Evolutionary conservation across 2,888 invertebrate genomes (phyloP), one percentile per base, ranked within the genome.

Genomic region (Dynastes grantii): DNA sequence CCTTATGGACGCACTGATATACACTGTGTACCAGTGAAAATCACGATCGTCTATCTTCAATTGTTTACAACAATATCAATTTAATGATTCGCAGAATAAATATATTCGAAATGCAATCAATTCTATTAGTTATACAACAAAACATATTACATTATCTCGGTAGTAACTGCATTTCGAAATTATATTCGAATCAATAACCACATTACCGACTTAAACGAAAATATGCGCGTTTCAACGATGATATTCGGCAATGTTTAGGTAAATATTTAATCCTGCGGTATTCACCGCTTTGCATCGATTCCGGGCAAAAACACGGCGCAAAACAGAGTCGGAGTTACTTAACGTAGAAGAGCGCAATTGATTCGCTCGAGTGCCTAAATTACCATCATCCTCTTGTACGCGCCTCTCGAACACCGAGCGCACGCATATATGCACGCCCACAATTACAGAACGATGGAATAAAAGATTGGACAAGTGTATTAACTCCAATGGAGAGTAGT

Each of bases 201-300:
- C 61, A 22, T 29, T 2, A 22, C 29, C 29, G 29, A 11, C 11
- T 61, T 6, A 61, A 29, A 29, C 29, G 61, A 22, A 1, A 61
- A 61, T 13, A 29, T 11, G 2, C 8, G 61, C 29, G 27, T 29
- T 27, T 11, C 3, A 22, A 8, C 9, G 8, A 58, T 58, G n/a
- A 61, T 61, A 16, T 61, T 22, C 61, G 11, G 27, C 6, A 61
- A 22, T 29, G 22, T 3, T 29, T 61, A 5, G 16, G 27, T 5
- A 61, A 61, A 61, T 61, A 61, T 29, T 61, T 61, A 61, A 61
- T 61, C 9, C 61, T 22, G 55, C 55, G 61, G 29, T 29, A 11
- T 29, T 22, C 3, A 22, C 9, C 11, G 29, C 11, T 29, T 22
- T 6, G 13, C 3, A 61, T 61, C 9, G 29, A 29, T 61, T 29